Conservation (phyloP, 2,113 vertebrate species). For the Cyanistes caeruleus region DNA sequence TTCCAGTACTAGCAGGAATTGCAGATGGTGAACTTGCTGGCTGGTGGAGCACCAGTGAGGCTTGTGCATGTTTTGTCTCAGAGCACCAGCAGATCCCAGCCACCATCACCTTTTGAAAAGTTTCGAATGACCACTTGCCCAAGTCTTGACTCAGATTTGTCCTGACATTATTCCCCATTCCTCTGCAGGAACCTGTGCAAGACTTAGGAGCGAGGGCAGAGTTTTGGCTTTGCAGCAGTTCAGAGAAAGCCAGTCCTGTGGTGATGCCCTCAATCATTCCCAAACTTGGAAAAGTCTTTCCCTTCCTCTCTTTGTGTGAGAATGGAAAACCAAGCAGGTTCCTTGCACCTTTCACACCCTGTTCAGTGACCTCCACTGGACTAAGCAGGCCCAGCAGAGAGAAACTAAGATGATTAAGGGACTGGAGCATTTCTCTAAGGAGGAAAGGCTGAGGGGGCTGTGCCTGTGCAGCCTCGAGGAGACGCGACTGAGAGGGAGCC, state of each 20-base stretch:
- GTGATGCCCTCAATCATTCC: fast-evolving
- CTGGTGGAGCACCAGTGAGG: background rate
- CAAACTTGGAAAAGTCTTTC: background rate
- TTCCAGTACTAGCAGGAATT: background rate
- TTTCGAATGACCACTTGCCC: background rate
- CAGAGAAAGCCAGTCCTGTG: background rate
- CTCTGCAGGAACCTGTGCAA: background rate
- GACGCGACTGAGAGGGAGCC: fast-evolving
- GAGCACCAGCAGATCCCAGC: background rate
- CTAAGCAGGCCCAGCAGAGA: background rate
- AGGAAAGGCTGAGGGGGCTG: background rate
- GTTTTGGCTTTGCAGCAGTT: background rate
- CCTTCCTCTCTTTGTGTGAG: background rate
- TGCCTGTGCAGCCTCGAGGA: background rate
- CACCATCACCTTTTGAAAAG: background rate
- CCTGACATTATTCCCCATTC: background rate
- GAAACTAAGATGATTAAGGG: background rate
- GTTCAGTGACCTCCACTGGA: background rate
- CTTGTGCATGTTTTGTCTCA: background rate
- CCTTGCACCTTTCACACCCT: background rate
- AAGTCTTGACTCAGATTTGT: background rate
- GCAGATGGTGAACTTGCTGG: background rate
- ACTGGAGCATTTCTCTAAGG: fast-evolving
- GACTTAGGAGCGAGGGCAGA: background rate
- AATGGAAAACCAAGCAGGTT: background rate